Evolutionary conservation across 1,140 invertebrate species (phyloP), one percentile per base, ranked within the genome.

Genomic region (Listronotus bonariensis): DNA sequence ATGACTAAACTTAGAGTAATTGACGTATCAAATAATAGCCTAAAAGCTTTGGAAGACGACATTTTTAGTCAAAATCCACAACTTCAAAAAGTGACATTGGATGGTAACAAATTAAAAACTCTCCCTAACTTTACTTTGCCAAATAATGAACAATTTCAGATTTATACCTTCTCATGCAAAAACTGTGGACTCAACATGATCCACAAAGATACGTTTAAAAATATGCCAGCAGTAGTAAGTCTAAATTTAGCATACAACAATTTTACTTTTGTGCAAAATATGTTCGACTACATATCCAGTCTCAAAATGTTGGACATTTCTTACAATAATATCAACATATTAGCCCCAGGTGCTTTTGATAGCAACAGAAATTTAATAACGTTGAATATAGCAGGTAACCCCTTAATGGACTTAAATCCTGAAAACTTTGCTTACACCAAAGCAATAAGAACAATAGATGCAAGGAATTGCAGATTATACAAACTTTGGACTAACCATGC

Each of bases 341-440:
- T 83, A 17, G 82, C 86, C n/a, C 76, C 78, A 3, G 78, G 85
- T 49, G 80, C 87, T 58, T 90, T 92, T 73, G 76, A 79, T 68
- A 73, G 84, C 67, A 88, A 87, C 68, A 82, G 78, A 36, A 81
- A 84, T 41, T 76, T 92, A 51, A 81, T 79, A 6, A 90, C 85
- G 76, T 71, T 92, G 1, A 87, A 83, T 73, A 79, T 92, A 41
- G 86, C 88, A 64, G 85, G 86, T 8, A 92, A 92, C 75, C 85
- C 86, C 6, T 77, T 92, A 41, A 82, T 81, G 64, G 80, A 83
- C 11, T 72, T 92, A 1, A 86, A 88, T 42, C 82, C 86, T 0
- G 82, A 86, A 34, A 80, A 88, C 2, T 91, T 91, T 74, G 57
- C 84, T n/a, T 78, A 81, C 14, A 83, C 84, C 32, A 80, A 82